Percentiles rank a stretch among this genome's conserved stretches.
phyloP scores from a whole-genome alignment of 2,113 vertebrate species.

The Dissostichus mawsoni region DNA sequence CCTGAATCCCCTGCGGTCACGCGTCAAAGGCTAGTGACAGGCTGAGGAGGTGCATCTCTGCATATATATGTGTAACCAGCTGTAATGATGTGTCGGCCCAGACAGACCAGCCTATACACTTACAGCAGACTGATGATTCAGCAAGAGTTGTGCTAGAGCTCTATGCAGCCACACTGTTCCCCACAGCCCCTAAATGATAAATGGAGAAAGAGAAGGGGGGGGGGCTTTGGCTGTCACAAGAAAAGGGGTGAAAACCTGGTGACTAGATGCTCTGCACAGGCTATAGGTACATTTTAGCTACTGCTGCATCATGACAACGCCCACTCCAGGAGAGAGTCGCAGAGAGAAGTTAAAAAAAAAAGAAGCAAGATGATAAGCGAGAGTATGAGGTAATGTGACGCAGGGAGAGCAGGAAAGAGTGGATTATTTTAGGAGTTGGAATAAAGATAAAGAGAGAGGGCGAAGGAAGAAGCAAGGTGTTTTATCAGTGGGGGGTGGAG shows the following conservation, averaged over 20 bases:
- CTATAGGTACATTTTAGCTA: conserved; percentile 33
- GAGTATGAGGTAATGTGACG: conserved; percentile 29
- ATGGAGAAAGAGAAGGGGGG: conserved; percentile 42
- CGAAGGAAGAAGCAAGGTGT: conserved; percentile 9
- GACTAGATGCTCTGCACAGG: conserved; percentile 31
- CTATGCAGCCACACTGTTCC: conserved; percentile 32
- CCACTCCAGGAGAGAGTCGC: conserved; percentile 1
- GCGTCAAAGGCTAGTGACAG: conserved; percentile 19
- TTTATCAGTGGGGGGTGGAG: conserved; percentile 18
- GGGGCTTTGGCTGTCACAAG: conserved; percentile 1
- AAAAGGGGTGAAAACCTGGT: conserved; percentile 29
- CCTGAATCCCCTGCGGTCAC: conserved; percentile 4
- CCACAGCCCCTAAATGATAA: conserved; percentile 52
- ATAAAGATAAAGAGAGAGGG: conserved; percentile 27
- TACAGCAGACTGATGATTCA: conserved; percentile 77
- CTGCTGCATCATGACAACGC: conserved; percentile 57
- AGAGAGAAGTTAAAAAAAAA: conserved; percentile 29
- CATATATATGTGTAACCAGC: conserved; percentile 45
- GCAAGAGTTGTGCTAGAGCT: conserved; percentile 58
- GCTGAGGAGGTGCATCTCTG: conserved; percentile 37
- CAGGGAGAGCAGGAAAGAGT: conserved; percentile 24
- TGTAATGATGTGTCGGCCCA: conserved; percentile 65
- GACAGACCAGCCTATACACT: conserved; percentile 48
- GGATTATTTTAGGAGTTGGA: conserved; percentile 9
- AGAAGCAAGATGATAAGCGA: conserved; percentile 17